Evolutionary conservation across 2,888 invertebrate genomes (phyloP).

Genomic region (Hemicrepidius hirtus): DNA sequence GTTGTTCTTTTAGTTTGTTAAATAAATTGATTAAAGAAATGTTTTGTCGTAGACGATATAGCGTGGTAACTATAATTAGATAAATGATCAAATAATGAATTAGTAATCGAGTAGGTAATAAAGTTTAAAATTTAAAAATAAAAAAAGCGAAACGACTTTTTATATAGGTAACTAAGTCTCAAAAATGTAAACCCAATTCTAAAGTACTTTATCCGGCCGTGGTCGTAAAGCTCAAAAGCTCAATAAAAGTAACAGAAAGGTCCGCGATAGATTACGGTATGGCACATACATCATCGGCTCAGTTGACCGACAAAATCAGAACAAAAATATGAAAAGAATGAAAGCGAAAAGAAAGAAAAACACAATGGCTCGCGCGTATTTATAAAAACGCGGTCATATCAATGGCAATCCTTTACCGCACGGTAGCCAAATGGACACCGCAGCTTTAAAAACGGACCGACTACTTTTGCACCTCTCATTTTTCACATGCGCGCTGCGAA

Average conservation of each 20-base stretch:
- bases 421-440: conserved; percentile 65
- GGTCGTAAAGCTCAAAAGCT: conserved; percentile 50
- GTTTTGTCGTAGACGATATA: too few species aligned
- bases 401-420: conserved; percentile 65
- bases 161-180: conserved; percentile 17
- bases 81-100: too few species aligned
- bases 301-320: conserved; percentile 50
- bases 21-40: too few species aligned
- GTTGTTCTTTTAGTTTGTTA: too few species aligned
- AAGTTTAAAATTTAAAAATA: neutral
- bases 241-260: conserved; percentile 50
- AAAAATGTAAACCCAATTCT: conserved; percentile 16
- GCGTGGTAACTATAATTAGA: too few species aligned
- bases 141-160: conserved; percentile 1
- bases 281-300: conserved; percentile 48
- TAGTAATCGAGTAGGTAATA: neutral
- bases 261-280: conserved; percentile 47
- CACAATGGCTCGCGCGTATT: conserved; percentile 49
- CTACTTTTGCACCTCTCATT: conserved; percentile 64
- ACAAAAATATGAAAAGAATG: conserved; percentile 51
- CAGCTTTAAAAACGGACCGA: conserved; percentile 69
- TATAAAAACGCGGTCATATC: conserved; percentile 60
- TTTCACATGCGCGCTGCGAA: conserved; percentile 63
- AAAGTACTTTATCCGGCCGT: conserved; percentile 33
- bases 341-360: conserved; percentile 52